Percentiles rank a stretch among this genome's conserved stretches.
Conservation (phyloP, 2,113 vertebrate genomes). For the Tachysurus vachellii region DNA sequence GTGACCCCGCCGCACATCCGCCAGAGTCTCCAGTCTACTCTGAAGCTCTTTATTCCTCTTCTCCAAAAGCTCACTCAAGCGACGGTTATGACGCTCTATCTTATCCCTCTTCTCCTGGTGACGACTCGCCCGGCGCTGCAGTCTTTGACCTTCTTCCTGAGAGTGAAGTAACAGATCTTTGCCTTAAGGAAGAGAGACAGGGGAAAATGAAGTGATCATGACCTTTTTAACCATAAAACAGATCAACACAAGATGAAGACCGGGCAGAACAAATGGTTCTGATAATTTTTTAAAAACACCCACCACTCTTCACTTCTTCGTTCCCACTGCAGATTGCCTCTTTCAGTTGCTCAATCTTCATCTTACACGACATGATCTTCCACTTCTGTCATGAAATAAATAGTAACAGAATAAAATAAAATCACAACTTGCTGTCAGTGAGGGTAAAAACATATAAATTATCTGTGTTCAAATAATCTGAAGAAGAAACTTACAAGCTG, state of each 20-base stretch:
- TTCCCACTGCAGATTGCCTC: conserved; percentile 88
- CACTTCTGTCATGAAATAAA: conserved; percentile 82
- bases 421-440: background rate
- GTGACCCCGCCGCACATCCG: conserved; percentile 75
- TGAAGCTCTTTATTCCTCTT: conserved; percentile 78
- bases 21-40: conserved; percentile 78
- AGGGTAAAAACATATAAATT: background rate
- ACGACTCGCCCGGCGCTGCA: conserved; percentile 84
- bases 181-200: conserved; percentile 68
- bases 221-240: background rate
- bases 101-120: conserved; percentile 97
- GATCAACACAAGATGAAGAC: background rate
- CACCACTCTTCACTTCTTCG: conserved; percentile 86
- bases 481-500: conserved; percentile 82
- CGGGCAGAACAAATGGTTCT: background rate
- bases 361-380: conserved; percentile 97
- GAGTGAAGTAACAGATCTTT: conserved; percentile 80
- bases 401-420: background rate
- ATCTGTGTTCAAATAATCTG: background rate
- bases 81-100: conserved; percentile 88
- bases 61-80: conserved; percentile 85
- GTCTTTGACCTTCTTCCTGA: conserved; percentile 88
- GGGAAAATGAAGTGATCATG: background rate
- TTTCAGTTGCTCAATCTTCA: conserved; percentile 93
- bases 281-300: conserved; percentile 78